phyloP scores from a whole-genome alignment of 2,888 invertebrate genomes.

The Apantesis nais region DNA sequence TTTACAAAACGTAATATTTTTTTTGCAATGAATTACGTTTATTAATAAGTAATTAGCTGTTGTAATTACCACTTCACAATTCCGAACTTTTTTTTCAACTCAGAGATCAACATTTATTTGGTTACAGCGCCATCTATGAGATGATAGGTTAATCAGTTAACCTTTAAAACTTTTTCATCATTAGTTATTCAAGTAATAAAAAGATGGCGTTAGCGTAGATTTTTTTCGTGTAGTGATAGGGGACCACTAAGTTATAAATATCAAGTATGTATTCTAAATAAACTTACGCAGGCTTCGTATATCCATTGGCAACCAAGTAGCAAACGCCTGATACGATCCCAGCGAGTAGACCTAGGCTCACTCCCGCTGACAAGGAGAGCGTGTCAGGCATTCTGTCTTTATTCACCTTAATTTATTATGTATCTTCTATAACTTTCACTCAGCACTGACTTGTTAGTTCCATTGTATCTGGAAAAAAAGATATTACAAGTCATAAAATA shows the following conservation, averaged over 20 bases:
- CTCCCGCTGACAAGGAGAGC: conserved; percentile 84
- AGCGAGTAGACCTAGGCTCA: conserved; percentile 88
- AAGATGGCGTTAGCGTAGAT: conserved; percentile 29
- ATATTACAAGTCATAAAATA: neutral
- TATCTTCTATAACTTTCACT: conserved; percentile 28
- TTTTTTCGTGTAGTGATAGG: neutral
- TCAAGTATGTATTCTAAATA: neutral
- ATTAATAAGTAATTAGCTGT: neutral
- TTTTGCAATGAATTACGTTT: neutral
- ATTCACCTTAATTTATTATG: conserved; percentile 19
- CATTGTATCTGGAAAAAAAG: conserved; percentile 26
- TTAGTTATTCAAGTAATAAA: neutral
- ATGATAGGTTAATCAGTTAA: neutral
- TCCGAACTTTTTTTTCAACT: neutral
- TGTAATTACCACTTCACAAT: neutral
- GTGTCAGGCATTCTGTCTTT: conserved; percentile 81
- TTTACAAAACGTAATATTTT: neutral
- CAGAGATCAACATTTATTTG: neutral
- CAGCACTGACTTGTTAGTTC: conserved; percentile 6
- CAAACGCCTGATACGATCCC: conserved; percentile 89
- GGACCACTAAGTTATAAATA: too few species aligned
- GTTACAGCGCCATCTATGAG: conserved; percentile 31
- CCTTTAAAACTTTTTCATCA: neutral
- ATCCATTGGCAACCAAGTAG: conserved; percentile 86
- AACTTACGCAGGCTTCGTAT: conserved; percentile 84